These are phyloP conservation scores for Caprella mutica DNA, from an alignment of 2,888 invertebrate species.

Conservation along the genomic window DNA sequence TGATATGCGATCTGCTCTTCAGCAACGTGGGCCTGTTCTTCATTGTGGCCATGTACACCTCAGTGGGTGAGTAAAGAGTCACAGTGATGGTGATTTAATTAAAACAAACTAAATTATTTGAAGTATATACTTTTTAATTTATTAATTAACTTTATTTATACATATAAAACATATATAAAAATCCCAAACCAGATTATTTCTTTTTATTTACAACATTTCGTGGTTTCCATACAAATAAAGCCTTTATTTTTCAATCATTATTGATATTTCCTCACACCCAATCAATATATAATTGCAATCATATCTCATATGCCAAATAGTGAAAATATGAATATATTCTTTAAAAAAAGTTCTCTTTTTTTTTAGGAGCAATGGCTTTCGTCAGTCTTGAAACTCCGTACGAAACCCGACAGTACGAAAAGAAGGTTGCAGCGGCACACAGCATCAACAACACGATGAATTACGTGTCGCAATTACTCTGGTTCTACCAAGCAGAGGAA, in stretches of 20 bases:
- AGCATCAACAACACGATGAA: slow-evolving; percentile 36
- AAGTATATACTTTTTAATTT: not conserved
- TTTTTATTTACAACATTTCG: too few species aligned
- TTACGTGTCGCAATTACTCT: slow-evolving; percentile 36
- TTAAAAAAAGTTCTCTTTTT: not conserved
- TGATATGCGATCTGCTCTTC: slow-evolving; percentile 34
- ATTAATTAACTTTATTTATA: not conserved
- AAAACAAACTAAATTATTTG: not conserved
- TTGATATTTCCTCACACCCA: too few species aligned
- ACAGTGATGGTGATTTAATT: not conserved
- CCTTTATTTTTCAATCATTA: too few species aligned
- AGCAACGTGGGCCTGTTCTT: slow-evolving; percentile 37
- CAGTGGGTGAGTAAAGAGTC: slow-evolving; percentile 21
- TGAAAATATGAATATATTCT: not conserved
- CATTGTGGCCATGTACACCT: slow-evolving; percentile 35
- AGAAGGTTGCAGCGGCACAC: slow-evolving; percentile 31
- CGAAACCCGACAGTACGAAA: slow-evolving; percentile 27
- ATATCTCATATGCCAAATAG: too few species aligned
- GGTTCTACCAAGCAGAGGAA: slow-evolving; percentile 35
- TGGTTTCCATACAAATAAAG: too few species aligned
- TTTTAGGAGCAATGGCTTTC: slow-evolving; percentile 35
- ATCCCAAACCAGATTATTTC: too few species aligned
- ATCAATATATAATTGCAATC: too few species aligned
- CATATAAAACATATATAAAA: too few species aligned
- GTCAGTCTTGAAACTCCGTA: slow-evolving; percentile 35